phyloP scores from a whole-genome alignment of 2,888 invertebrate species.

The Corbicula japonica region DNA sequence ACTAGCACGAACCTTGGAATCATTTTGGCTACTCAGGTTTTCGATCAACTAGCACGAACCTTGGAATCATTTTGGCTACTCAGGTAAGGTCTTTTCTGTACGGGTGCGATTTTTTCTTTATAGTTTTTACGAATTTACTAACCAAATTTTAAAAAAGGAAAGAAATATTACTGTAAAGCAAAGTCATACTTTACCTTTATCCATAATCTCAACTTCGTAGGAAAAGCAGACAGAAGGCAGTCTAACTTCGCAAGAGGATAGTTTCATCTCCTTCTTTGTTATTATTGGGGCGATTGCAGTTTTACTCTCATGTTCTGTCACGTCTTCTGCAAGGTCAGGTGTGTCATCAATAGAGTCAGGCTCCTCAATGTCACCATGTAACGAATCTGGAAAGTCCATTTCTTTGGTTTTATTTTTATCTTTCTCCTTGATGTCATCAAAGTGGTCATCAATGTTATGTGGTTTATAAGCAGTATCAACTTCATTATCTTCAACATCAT shows the following conservation, averaged over 20 bases:
- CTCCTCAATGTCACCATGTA: too few relatives aligned
- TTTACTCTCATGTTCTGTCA: constrained; percentile 33
- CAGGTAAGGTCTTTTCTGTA: too few relatives aligned
- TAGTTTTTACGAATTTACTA: too few relatives aligned
- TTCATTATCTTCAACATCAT: constrained; percentile 21
- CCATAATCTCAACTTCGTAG: constrained; percentile 74
- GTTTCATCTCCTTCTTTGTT: constrained; percentile 54
- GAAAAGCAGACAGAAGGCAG: constrained; percentile 76
- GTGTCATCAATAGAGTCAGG: constrained; percentile 31
- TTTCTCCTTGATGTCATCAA: background rate
- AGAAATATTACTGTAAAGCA: too few relatives aligned
- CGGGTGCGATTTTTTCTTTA: too few relatives aligned
- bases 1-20: too few relatives aligned
- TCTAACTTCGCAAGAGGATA: constrained; percentile 67
- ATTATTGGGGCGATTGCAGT: constrained; percentile 27
- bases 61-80: too few relatives aligned
- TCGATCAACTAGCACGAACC: too few relatives aligned
- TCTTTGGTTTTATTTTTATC: constrained; percentile 2
- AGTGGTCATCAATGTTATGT: background rate
- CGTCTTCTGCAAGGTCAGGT: constrained; percentile 47
- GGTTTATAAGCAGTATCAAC: background rate
- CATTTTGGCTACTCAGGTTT: too few relatives aligned
- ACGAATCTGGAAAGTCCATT: constrained; percentile 16
- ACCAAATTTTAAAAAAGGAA: too few relatives aligned
- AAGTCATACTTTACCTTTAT: constrained; percentile 74